These are phyloP conservation scores for Acanthochromis polyacanthus DNA, from an alignment of 2,113 vertebrate genomes.

Conservation along the genomic window DNA sequence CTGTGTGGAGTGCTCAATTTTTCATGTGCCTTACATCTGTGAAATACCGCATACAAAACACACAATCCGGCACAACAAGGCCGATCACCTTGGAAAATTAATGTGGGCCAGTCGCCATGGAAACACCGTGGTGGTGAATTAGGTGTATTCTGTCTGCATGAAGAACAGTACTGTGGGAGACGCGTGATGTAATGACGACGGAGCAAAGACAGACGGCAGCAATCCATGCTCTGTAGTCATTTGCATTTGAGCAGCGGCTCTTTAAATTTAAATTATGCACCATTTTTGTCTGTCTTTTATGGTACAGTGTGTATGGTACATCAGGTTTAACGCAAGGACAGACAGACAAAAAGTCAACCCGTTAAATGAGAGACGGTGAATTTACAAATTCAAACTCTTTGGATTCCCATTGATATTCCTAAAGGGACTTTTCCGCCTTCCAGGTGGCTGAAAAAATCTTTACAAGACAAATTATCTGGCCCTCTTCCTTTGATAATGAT, in stretches of 20 bases:
- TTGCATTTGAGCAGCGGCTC: neutral
- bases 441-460: conserved; percentile 48
- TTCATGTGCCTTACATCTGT: conserved; percentile 26
- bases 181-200: conserved; percentile 58
- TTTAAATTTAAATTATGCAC: neutral
- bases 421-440: conserved; percentile 18
- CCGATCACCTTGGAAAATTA: conserved; percentile 78
- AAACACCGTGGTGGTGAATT: conserved; percentile 77
- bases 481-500: conserved; percentile 23
- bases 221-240: conserved; percentile 8
- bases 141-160: conserved; percentile 77
- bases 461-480: conserved; percentile 28
- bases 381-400: conserved; percentile 14
- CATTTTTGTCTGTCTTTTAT: neutral
- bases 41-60: conserved; percentile 46
- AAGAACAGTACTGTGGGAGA: conserved; percentile 58
- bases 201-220: conserved; percentile 43
- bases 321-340: neutral
- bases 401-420: conserved; percentile 14
- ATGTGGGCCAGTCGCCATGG: conserved; percentile 82
- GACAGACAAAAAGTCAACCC: neutral
- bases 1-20: conserved; percentile 17
- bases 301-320: too few species aligned
- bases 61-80: conserved; percentile 68
- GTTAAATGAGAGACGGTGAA: neutral